These are phyloP conservation scores for Buphagus erythrorhynchus DNA, from an alignment of 2,797 vertebrate genomes.

Conservation along the genomic window DNA sequence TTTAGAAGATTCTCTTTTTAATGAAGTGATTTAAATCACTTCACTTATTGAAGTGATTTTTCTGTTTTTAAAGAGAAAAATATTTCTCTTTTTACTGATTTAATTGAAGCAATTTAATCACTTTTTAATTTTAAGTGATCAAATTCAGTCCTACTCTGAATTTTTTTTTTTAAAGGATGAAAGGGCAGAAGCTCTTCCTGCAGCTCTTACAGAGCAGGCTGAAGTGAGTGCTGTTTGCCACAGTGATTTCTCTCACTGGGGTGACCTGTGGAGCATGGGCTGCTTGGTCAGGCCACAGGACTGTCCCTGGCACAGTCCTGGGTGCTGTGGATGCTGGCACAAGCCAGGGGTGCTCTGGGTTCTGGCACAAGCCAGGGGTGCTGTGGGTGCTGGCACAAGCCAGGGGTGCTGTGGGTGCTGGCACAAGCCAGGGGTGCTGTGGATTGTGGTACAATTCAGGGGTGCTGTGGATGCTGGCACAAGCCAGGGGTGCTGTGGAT, in stretches of 20 bases:
- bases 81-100: neutral
- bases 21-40: neutral
- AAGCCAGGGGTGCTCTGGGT: too few relatives aligned
- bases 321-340: neutral
- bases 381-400: too few relatives aligned
- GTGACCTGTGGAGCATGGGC: neutral
- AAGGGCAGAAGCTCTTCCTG: neutral
- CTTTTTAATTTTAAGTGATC: too few relatives aligned
- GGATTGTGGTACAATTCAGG: neutral
- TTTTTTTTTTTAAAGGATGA: neutral
- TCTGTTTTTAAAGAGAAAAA: too few relatives aligned
- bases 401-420: neutral
- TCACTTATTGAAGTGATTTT: too few relatives aligned
- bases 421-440: neutral
- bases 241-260: neutral
- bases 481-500: too few relatives aligned
- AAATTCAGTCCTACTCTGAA: neutral
- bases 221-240: neutral
- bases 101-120: too few relatives aligned
- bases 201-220: neutral
- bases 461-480: neutral
- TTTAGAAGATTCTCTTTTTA: neutral
- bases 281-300: neutral
- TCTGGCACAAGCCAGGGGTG: too few relatives aligned
- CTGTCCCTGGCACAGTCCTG: rapidly evolving